Evolutionary conservation across 1,140 invertebrate species (phyloP).

Genomic region (Leguminivora glycinivorella): DNA sequence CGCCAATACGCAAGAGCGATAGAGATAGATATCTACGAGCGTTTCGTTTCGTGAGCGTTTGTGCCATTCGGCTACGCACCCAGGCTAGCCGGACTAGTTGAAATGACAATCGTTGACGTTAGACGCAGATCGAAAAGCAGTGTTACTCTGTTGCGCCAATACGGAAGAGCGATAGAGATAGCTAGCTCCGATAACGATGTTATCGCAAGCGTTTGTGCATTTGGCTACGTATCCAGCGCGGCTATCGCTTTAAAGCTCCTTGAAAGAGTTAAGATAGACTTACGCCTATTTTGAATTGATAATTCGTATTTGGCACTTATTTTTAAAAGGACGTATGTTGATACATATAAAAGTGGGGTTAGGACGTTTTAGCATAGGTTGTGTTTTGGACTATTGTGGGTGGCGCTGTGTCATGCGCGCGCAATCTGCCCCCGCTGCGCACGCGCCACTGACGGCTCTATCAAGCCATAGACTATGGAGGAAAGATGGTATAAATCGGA

Average conservation of each 20-base stretch:
- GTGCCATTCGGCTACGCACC: too few relatives aligned
- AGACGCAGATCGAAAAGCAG: too few relatives aligned
- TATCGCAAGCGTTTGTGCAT: too few relatives aligned
- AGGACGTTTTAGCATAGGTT: background rate
- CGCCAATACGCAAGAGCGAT: too few relatives aligned
- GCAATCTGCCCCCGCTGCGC: slow-evolving; percentile 63
- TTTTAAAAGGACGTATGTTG: background rate
- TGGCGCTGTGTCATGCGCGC: slow-evolving; percentile 60
- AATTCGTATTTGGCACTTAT: background rate
- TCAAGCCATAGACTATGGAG: slow-evolving; percentile 44
- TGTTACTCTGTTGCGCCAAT: too few relatives aligned
- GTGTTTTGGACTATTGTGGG: slow-evolving; percentile 15
- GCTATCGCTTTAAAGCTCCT: background rate
- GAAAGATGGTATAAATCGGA: background rate
- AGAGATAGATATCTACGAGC: too few relatives aligned
- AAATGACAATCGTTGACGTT: too few relatives aligned
- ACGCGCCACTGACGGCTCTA: slow-evolving; percentile 50
- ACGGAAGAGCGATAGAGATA: too few relatives aligned
- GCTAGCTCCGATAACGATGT: too few relatives aligned
- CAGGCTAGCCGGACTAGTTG: too few relatives aligned
- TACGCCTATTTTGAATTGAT: background rate
- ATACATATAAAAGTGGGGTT: background rate
- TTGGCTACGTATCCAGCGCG: too few relatives aligned
- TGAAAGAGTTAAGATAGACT: background rate
- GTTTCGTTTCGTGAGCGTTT: too few relatives aligned